A percentile compares a stretch with the other conserved stretches of the same genome.
Evolutionary conservation across 2,888 invertebrate species (phyloP).

Genomic region (Barypeithes pellucidus): DNA sequence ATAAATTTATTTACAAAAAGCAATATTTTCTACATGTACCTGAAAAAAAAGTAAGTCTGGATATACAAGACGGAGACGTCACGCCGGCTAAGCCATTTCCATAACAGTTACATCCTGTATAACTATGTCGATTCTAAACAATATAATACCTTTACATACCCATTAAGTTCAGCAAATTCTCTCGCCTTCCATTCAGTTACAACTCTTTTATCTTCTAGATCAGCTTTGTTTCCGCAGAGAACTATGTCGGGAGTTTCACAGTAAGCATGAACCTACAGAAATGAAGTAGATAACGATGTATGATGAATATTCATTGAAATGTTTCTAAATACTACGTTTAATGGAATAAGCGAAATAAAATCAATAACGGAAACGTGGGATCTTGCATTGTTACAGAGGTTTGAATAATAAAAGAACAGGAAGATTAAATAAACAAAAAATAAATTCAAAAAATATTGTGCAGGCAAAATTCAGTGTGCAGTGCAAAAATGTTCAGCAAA

Average conservation of each 20-base stretch:
- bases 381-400: too few relatives aligned
- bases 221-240: slow-evolving; percentile 96
- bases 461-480: neutral
- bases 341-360: too few relatives aligned
- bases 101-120: neutral
- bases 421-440: neutral
- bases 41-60: too few relatives aligned
- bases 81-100: too few relatives aligned
- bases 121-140: neutral
- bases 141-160: slow-evolving; percentile 60
- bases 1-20: too few relatives aligned
- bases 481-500: slow-evolving; percentile 13
- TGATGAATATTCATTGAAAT: neutral
- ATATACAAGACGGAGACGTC: too few relatives aligned
- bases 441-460: slow-evolving; percentile 1
- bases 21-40: too few relatives aligned
- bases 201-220: slow-evolving; percentile 88
- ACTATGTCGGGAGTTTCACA: slow-evolving; percentile 94
- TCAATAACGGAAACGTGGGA: neutral
- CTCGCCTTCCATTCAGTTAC: slow-evolving; percentile 85
- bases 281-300: slow-evolving; percentile 52
- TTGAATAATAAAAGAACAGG: neutral
- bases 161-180: slow-evolving; percentile 91
- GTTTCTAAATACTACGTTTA: neutral
- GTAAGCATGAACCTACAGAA: slow-evolving; percentile 85